phyloP scores from a whole-genome alignment of 2,888 invertebrate genomes.

The Pandemis heparana region DNA sequence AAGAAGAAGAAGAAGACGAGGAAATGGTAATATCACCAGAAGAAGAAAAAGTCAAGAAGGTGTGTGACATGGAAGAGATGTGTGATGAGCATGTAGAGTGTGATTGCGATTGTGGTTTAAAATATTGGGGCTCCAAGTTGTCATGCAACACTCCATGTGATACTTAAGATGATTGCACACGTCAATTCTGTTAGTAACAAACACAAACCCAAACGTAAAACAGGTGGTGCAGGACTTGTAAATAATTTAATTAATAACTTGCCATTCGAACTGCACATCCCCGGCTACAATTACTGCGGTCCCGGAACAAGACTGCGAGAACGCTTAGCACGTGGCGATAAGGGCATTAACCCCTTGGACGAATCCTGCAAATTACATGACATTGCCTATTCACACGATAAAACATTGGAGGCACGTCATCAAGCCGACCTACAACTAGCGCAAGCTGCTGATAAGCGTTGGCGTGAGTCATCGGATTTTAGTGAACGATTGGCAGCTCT shows the following conservation, averaged over 20 bases:
- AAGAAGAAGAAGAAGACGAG: too few relatives aligned
- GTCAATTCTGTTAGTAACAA: neutral
- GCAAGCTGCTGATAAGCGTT: slow-evolving; percentile 10
- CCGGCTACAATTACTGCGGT: slow-evolving; percentile 52
- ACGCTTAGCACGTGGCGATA: slow-evolving; percentile 57
- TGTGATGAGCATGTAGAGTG: too few relatives aligned
- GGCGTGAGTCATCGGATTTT: neutral
- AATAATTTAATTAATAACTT: slow-evolving; percentile 19
- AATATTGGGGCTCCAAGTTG: too few relatives aligned
- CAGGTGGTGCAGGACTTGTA: slow-evolving; percentile 6
- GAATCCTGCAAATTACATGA: slow-evolving; percentile 22
- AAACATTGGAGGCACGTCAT: neutral
- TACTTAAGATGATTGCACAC: slow-evolving; percentile 17
- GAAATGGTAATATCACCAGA: too few relatives aligned
- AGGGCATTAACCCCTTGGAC: slow-evolving; percentile 44
- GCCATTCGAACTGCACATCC: slow-evolving; percentile 34
- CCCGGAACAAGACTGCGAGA: slow-evolving; percentile 52
- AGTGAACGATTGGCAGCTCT: slow-evolving; percentile 13
- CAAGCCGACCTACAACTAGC: slow-evolving; percentile 16
- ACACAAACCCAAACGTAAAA: too few relatives aligned
- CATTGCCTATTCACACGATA: slow-evolving; percentile 12
- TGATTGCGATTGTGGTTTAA: too few relatives aligned
- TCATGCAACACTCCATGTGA: too few relatives aligned
- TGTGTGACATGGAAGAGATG: too few relatives aligned
- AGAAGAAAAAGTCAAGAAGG: too few relatives aligned